These are phyloP conservation scores for Cephonodes hylas DNA, from an alignment of 2,888 invertebrate species.

Conservation along the genomic window DNA sequence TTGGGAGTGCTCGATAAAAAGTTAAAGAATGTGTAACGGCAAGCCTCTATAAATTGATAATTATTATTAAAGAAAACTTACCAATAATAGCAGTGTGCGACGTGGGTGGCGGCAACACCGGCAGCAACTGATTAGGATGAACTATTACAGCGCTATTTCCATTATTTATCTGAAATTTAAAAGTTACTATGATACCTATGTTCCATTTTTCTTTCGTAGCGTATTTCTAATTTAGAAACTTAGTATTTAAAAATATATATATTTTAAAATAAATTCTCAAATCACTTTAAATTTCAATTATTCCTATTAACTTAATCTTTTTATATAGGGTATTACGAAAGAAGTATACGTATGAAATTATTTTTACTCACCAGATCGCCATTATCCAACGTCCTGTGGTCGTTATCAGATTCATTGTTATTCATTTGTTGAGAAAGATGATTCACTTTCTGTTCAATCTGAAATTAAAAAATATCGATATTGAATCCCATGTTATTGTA, in stretches of 20 bases:
- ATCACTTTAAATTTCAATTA: too few species aligned
- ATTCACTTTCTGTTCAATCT: conserved; percentile 70
- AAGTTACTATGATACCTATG: neutral
- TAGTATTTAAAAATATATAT: too few species aligned
- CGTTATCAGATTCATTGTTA: conserved; percentile 62
- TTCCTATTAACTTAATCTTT: too few species aligned
- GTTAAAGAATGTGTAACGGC: neutral
- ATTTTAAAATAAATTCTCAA: too few species aligned
- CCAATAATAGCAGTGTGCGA: conserved; percentile 74
- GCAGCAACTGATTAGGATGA: conserved; percentile 89
- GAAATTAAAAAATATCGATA: conserved; percentile 26
- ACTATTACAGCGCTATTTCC: conserved; percentile 86
- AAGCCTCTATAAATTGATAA: neutral
- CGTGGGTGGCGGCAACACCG: conserved; percentile 83
- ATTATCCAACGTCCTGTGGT: conserved; percentile 60
- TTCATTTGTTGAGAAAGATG: conserved; percentile 61
- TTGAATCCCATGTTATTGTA: neutral
- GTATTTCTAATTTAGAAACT: neutral
- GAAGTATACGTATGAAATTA: neutral
- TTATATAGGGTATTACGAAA: too few species aligned
- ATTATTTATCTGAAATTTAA: conserved; percentile 54
- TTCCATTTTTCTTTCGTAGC: neutral
- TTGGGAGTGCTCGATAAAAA: too few species aligned
- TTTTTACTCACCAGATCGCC: conserved; percentile 63
- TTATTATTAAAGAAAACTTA: too few species aligned